phyloP scores from a whole-genome alignment of 2,113 vertebrate genomes.

The Falco punctatus region DNA sequence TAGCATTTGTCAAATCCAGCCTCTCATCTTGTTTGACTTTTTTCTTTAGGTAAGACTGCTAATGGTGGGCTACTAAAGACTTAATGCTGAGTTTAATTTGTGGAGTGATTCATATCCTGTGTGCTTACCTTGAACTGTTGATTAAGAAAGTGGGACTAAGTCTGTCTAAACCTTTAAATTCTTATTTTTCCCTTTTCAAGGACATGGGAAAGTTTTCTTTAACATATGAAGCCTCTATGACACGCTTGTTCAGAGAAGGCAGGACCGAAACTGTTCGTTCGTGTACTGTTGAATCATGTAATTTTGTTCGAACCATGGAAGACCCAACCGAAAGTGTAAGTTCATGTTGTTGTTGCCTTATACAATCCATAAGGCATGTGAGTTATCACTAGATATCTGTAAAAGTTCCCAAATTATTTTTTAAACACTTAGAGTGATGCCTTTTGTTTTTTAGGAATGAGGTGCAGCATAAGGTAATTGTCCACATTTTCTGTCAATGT shows the following conservation, averaged over 20 bases:
- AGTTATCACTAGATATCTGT: not conserved
- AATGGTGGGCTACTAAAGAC: not conserved
- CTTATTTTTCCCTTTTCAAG: conserved; percentile 63
- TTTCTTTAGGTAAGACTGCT: not conserved
- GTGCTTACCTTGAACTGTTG: not conserved
- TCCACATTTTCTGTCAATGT: not conserved
- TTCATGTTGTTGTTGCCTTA: not conserved
- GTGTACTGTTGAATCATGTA: conserved; percentile 85
- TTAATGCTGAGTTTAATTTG: not conserved
- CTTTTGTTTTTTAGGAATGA: not conserved
- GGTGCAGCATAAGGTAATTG: not conserved
- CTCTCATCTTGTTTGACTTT: not conserved
- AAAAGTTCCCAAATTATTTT: not conserved
- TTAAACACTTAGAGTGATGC: not conserved
- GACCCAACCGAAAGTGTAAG: conserved; percentile 82
- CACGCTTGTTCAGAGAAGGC: conserved; percentile 94
- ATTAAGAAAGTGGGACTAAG: not conserved
- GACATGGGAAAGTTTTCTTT: conserved; percentile 95
- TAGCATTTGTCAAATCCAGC: not conserved
- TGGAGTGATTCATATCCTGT: not conserved
- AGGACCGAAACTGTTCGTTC: conserved; percentile 96
- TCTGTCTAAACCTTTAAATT: not conserved
- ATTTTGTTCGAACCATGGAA: conserved; percentile 88
- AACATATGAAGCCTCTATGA: conserved; percentile 98
- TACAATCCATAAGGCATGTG: not conserved